Percentiles rank a stretch among this genome's conserved stretches.
phyloP scores from a whole-genome alignment of 2,888 invertebrate genomes.

The Parnassius mnemosyne region DNA sequence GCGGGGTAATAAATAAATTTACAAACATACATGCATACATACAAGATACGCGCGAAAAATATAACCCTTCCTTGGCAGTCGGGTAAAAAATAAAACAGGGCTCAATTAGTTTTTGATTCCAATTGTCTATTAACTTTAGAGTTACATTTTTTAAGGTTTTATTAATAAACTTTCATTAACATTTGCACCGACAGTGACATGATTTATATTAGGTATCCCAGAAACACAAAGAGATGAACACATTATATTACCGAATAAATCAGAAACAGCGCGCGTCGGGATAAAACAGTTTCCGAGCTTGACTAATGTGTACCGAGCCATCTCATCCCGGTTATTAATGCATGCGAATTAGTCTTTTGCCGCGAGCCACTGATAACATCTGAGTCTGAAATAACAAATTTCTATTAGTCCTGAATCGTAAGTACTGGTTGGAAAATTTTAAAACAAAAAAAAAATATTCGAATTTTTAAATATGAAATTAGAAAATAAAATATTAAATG shows the following conservation, averaged over 20 bases:
- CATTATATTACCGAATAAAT: conserved; percentile 17
- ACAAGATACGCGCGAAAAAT: too few relatives aligned
- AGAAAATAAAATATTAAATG: background rate
- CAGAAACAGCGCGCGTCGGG: conserved; percentile 13
- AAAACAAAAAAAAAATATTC: background rate
- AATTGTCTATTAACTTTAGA: too few relatives aligned
- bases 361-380: conserved; percentile 11
- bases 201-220: too few relatives aligned
- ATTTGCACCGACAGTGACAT: too few relatives aligned
- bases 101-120: too few relatives aligned
- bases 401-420: conserved; percentile 5
- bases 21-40: too few relatives aligned
- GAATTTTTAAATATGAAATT: background rate
- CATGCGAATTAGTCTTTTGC: conserved; percentile 18
- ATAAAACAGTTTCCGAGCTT: conserved; percentile 12
- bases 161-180: too few relatives aligned
- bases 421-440: background rate
- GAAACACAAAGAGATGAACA: conserved; percentile 4
- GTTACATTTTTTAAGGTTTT: too few relatives aligned
- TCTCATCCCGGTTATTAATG: conserved; percentile 22
- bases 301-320: conserved; percentile 12
- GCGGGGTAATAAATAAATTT: too few relatives aligned
- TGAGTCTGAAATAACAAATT: conserved; percentile 19
- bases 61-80: too few relatives aligned
- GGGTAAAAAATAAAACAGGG: too few relatives aligned